These are phyloP conservation scores for Lasioglossum albipes DNA, from an alignment of 1,140 invertebrate species.

Conservation along the genomic window DNA sequence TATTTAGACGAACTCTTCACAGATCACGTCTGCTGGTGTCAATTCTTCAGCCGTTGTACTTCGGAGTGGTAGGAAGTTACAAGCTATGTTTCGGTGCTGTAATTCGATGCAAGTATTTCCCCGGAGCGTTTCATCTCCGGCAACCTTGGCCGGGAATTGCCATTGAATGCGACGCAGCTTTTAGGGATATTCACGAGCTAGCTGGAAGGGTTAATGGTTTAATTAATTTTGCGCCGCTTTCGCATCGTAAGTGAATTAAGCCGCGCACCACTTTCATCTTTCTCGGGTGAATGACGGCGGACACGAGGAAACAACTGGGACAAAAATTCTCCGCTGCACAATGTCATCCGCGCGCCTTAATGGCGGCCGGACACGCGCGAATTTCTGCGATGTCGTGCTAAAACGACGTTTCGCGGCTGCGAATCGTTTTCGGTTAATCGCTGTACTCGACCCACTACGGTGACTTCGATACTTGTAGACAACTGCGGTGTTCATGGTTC, in stretches of 20 bases:
- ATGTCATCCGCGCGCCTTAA: not conserved
- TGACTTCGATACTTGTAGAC: no score
- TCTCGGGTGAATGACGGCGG: not conserved
- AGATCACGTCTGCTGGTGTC: no score
- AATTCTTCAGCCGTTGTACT: no score
- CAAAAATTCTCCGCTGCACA: not conserved
- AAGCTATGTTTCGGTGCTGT: not conserved
- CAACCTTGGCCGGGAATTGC: slow-evolving; percentile 36
- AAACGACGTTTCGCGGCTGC: no score
- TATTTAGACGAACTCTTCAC: no score
- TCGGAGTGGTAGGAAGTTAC: not conserved
- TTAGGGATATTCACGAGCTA: slow-evolving; percentile 44
- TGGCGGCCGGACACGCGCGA: not conserved
- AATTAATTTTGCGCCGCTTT: slow-evolving; percentile 61
- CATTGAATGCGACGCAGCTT: slow-evolving; percentile 35
- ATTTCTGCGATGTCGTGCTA: not conserved
- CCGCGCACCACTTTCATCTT: slow-evolving; percentile 39
- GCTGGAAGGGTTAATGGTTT: slow-evolving; percentile 54
- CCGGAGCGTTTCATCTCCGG: not conserved
- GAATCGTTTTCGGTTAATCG: no score
- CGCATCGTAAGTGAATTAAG: slow-evolving; percentile 41
- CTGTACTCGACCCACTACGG: no score
- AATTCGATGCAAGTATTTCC: not conserved
- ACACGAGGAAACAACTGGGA: slow-evolving; percentile 17
- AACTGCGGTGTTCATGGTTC: no score